Conservation (phyloP, 2,888 invertebrate genomes). For the Neelides folsomi region DNA sequence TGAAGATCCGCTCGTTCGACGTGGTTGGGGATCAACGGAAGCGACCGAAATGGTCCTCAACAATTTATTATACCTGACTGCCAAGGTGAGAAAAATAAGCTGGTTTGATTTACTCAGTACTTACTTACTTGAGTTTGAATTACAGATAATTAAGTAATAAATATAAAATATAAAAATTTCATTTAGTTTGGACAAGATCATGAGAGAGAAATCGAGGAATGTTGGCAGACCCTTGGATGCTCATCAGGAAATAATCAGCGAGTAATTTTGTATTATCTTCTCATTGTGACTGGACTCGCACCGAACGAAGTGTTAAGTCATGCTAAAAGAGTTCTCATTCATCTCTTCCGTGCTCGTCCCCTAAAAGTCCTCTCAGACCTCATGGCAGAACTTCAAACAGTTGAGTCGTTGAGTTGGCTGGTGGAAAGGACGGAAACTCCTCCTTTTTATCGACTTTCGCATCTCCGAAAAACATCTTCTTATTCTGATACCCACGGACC, state of each 20-base stretch:
- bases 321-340: conserved; percentile 86
- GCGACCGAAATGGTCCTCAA: conserved; percentile 99
- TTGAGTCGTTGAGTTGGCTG: conserved; percentile 87
- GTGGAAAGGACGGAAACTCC: conserved; percentile 96
- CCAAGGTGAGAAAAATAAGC: conserved; percentile 53
- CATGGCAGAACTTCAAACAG: conserved; percentile 93
- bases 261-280: conserved; percentile 87
- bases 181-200: conserved; percentile 85
- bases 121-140: no score
- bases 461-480: conserved; percentile 78
- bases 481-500: conserved; percentile 47
- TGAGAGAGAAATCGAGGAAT: conserved; percentile 84
- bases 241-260: conserved; percentile 96
- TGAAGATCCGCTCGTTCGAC: conserved; percentile 22
- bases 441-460: conserved; percentile 89
- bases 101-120: neutral
- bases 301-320: conserved; percentile 82
- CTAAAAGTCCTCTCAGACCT: conserved; percentile 89
- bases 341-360: conserved; percentile 79
- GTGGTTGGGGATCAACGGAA: conserved; percentile 95
- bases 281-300: conserved; percentile 95
- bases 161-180: conserved; percentile 6
- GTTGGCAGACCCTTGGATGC: conserved; percentile 90
- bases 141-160: neutral
- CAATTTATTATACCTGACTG: conserved; percentile 94